Evolutionary conservation across 1,140 invertebrate genomes (phyloP), one percentile per base, ranked within the genome.

Genomic region (Magallana ariakensis): DNA sequence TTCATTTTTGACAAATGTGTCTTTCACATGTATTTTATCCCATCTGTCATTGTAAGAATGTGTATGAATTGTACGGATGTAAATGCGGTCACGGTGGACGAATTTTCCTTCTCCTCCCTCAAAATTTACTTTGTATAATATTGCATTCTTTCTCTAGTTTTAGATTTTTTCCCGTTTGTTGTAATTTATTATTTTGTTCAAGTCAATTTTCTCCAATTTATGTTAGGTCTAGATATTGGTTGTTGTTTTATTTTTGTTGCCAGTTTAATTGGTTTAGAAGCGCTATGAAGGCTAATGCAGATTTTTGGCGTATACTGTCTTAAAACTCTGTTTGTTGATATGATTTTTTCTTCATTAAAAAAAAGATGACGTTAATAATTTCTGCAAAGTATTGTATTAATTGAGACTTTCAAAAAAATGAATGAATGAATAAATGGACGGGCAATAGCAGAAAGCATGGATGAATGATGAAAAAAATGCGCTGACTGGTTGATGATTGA

Each of bases 1-100:
- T 75, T 19, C 66, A 75, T 75, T 75, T 75, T 75, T 75, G 66
- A 75, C 66, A 75, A 75, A 75, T 75, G 66, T 75, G 66, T 75
- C 66, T 75, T 75, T 75, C 66, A 75, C 66, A 75, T 75, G 66
- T 75, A 75, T 75, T 75, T 75, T 75, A 19, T 19, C 66, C 13
- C 66, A 75, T 75, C 66, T 75, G 15, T 75, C 66, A 75, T 75
- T 26, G 66, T 26, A 26, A 33, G 33, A 75, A 75, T 26, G 22
- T 75, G 66, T 75, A 19, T 33, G 66, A 75, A 75, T 75, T 19
- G 6, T 70, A 70, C 22, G 33, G 33, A 75, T 75, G 33, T 75
- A 8, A 13, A 26, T 33, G 15, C 33, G 66, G n/a, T n/a, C n/a
- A n/a, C n/a, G n/a, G 33, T 26, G 22, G 8, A 10, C 2, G 66